These are phyloP conservation scores for Morinoia aosen DNA, from an alignment of 2,888 invertebrate genomes.

Conservation along the genomic window DNA sequence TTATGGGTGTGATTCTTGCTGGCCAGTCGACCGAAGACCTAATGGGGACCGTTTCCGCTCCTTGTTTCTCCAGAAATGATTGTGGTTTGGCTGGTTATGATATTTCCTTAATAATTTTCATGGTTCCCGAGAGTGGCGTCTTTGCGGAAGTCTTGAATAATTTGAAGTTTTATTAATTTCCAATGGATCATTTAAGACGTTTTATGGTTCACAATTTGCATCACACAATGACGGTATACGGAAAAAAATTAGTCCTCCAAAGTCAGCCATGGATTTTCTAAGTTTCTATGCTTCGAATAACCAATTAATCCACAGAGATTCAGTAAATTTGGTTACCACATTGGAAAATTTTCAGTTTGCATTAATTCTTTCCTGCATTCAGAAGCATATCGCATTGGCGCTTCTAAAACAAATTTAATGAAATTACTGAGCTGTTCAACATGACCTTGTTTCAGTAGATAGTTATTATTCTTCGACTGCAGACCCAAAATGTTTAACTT, in stretches of 20 bases:
- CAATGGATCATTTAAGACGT: neutral
- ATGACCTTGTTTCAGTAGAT: no score
- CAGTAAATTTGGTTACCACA: no score
- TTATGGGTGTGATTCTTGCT: constrained; percentile 2
- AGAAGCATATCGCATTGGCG: neutral
- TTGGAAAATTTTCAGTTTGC: no score
- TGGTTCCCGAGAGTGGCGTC: neutral
- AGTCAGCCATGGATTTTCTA: neutral
- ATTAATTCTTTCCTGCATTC: no score
- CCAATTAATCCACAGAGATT: no score
- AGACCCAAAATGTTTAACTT: no score
- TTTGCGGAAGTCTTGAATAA: neutral
- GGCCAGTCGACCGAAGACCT: constrained; percentile 19
- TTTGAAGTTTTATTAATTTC: neutral
- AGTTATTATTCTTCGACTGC: no score
- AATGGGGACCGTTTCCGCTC: neutral
- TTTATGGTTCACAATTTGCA: neutral
- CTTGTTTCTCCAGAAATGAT: neutral
- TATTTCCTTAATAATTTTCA: neutral
- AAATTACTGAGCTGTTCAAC: neutral
- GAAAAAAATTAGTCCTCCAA: neutral
- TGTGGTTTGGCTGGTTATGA: neutral
- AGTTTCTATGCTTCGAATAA: no score
- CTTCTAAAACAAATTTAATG: neutral
- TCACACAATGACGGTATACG: neutral